A percentile compares a stretch with the other conserved stretches of the same genome.
phyloP scores from a whole-genome alignment of 2,113 vertebrate genomes.

The Elephantulus edwardii region DNA sequence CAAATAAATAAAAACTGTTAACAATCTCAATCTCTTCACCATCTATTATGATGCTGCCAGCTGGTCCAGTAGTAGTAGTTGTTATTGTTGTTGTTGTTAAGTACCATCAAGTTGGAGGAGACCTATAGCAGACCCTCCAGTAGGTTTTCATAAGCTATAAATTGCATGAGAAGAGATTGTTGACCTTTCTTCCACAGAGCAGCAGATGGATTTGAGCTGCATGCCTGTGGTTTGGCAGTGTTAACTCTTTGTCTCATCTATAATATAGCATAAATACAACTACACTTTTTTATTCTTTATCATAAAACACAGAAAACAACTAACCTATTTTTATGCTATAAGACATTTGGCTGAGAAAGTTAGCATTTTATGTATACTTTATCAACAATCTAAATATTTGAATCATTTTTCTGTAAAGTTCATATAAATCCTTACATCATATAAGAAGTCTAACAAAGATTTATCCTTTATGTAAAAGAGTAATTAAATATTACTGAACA shows the following conservation, averaged over 20 bases:
- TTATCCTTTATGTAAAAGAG: constrained; percentile 57
- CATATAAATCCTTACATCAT: constrained; percentile 9
- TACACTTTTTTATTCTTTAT: neutral
- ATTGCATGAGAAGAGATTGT: too few relatives aligned
- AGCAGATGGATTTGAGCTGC: too few relatives aligned
- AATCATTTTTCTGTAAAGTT: constrained; percentile 2
- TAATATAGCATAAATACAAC: constrained; percentile 24
- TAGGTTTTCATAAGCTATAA: too few relatives aligned
- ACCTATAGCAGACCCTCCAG: too few relatives aligned
- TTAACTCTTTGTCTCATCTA: neutral
- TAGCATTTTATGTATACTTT: neutral
- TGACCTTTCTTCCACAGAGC: too few relatives aligned
- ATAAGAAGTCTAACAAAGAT: neutral
- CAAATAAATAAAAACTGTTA: too few relatives aligned
- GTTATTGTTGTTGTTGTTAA: too few relatives aligned
- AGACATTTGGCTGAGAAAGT: neutral
- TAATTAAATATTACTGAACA: constrained; percentile 33
- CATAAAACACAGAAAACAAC: neutral
- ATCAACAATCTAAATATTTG: neutral
- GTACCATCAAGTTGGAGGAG: too few relatives aligned
- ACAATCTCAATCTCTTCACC: too few relatives aligned
- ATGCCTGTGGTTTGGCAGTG: too few relatives aligned
- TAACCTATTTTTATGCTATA: neutral
- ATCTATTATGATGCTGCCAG: too few relatives aligned
- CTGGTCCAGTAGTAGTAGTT: too few relatives aligned